These are phyloP conservation scores for Margarornis squamiger DNA, from an alignment of 2,797 vertebrate genomes.

Conservation along the genomic window DNA sequence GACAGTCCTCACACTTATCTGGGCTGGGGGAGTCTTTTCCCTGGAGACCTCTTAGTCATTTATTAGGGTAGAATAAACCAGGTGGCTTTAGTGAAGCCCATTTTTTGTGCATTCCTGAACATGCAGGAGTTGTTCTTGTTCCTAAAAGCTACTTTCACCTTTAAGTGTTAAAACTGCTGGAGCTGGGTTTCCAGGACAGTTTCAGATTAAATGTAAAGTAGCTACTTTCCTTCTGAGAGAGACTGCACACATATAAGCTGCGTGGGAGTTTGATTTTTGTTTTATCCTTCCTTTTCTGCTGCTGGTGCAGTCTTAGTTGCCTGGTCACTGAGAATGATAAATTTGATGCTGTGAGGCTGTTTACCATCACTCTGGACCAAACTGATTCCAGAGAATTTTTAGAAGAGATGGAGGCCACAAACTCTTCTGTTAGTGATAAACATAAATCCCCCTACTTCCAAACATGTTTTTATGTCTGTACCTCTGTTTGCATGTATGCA, in stretches of 20 bases:
- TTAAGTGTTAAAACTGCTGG: neutral
- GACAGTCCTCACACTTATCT: neutral
- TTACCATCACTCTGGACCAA: neutral
- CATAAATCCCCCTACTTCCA: neutral
- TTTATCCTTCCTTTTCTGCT: neutral
- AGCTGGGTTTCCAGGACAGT: neutral
- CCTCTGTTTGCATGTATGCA: neutral
- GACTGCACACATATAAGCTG: neutral
- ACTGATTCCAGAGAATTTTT: neutral
- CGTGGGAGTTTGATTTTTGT: neutral
- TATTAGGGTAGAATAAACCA: accelerated
- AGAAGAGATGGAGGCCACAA: neutral
- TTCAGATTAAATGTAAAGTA: neutral
- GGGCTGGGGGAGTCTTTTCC: neutral
- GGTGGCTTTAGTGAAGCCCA: neutral
- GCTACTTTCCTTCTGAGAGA: neutral
- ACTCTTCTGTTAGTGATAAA: neutral
- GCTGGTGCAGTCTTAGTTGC: neutral
- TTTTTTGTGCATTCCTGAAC: neutral
- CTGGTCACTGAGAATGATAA: neutral
- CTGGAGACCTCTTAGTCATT: neutral
- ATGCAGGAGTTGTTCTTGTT: neutral
- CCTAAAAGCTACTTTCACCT: neutral
- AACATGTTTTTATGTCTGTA: neutral
- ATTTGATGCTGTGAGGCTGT: neutral